Percentiles rank a stretch among this genome's conserved stretches.
phyloP scores from a whole-genome alignment of 2,888 invertebrate species.

The Lingula anatina region DNA sequence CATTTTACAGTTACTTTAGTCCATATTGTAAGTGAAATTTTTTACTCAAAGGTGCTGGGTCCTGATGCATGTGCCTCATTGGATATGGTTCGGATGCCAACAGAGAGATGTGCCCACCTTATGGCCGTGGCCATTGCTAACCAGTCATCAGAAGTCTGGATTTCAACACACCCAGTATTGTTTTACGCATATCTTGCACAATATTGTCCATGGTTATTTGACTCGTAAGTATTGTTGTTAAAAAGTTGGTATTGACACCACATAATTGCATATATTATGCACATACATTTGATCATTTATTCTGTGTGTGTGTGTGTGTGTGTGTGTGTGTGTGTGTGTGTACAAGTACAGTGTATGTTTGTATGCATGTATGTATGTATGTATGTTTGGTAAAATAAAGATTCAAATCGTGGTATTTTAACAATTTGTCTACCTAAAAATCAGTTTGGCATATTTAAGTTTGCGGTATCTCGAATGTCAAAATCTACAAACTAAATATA shows the following conservation, averaged over 20 bases:
- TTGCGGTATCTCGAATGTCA: no score
- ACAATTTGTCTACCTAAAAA: not conserved
- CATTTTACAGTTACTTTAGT: no score
- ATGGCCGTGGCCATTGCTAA: constrained; percentile 57
- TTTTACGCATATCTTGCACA: constrained; percentile 59
- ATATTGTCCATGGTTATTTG: constrained; percentile 64
- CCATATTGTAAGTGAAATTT: no score
- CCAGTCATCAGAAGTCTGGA: constrained; percentile 65
- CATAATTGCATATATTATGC: no score
- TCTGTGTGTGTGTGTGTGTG: no score
- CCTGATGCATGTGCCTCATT: not conserved
- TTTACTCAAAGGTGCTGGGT: no score
- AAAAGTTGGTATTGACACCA: no score
- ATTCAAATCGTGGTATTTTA: not conserved
- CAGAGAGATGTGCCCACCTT: constrained; percentile 56
- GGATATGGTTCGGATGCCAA: constrained; percentile 52
- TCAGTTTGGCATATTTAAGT: no score
- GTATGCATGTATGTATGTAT: constrained; percentile 5
- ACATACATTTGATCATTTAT: no score
- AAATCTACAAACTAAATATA: no score
- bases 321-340: constrained; percentile 9
- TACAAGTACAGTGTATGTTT: not conserved
- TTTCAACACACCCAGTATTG: constrained; percentile 63
- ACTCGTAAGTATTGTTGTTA: no score
- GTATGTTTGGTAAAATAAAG: not conserved